Percentiles rank a stretch among this genome's conserved stretches.
Conservation (phyloP, 2,113 vertebrate genomes). For the Mustelus asterias region DNA sequence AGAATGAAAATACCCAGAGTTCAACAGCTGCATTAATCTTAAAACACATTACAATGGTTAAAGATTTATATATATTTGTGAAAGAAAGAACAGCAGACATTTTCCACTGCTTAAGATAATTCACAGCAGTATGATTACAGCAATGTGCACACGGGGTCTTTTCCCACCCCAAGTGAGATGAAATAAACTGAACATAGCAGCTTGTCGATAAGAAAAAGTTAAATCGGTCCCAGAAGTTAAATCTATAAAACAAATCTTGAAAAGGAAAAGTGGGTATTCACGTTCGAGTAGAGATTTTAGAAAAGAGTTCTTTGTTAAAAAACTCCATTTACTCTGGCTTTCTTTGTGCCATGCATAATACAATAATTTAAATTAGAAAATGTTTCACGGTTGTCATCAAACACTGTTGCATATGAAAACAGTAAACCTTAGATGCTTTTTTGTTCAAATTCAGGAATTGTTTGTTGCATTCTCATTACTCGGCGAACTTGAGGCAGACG, state of each 20-base stretch:
- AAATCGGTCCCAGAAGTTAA: constrained; percentile 33
- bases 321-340: constrained; percentile 33
- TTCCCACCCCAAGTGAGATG: constrained; percentile 25
- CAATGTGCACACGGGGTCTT: constrained; percentile 25
- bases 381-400: constrained; percentile 23
- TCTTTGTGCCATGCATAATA: constrained; percentile 33
- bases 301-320: constrained; percentile 34
- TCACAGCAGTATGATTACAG: constrained; percentile 30
- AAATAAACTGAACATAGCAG: constrained; percentile 34
- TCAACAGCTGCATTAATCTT: constrained; percentile 26
- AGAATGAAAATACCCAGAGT: neutral
- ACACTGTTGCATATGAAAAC: constrained; percentile 31
- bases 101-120: constrained; percentile 27
- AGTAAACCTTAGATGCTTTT: constrained; percentile 3
- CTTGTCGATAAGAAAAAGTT: constrained; percentile 16
- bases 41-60: constrained; percentile 18
- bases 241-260: constrained; percentile 19
- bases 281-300: constrained; percentile 30
- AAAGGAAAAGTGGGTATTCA: constrained; percentile 30
- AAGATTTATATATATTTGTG: constrained; percentile 1
- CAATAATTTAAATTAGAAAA: constrained; percentile 35
- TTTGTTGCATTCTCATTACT: constrained; percentile 79
- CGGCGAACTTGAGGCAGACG: constrained; percentile 75
- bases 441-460: constrained; percentile 67
- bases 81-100: constrained; percentile 8